A percentile compares a stretch with the other conserved stretches of the same genome.
phyloP scores from a whole-genome alignment of 1,140 invertebrate genomes.

The Apis florea region DNA sequence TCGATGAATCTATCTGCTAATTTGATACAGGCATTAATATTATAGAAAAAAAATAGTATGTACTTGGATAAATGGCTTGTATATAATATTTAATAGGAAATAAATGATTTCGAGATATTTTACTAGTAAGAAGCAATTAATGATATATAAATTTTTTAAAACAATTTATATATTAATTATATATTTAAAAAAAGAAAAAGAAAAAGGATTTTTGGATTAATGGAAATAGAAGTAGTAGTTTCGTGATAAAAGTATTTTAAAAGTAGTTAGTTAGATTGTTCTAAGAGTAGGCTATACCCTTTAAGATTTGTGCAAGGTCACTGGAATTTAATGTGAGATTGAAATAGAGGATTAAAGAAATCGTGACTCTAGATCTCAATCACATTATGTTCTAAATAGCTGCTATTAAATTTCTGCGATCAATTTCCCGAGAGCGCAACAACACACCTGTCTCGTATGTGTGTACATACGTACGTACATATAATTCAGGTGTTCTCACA shows the following conservation, averaged over 20 bases:
- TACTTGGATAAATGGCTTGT: too few relatives aligned
- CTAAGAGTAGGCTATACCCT: not conserved
- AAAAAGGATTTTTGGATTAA: not conserved
- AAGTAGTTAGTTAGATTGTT: not conserved
- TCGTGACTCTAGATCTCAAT: not conserved
- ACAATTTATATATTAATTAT: too few relatives aligned
- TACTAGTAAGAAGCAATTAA: too few relatives aligned
- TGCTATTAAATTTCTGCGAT: conserved; percentile 31
- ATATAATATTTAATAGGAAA: too few relatives aligned
- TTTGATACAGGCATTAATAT: not conserved
- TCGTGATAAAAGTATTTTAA: not conserved
- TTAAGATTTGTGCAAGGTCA: conserved; percentile 4
- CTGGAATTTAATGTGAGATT: not conserved
- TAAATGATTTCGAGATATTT: too few relatives aligned
- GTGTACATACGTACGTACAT: too few relatives aligned
- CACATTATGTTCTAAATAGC: conserved; percentile 21
- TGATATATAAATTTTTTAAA: too few relatives aligned
- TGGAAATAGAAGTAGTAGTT: not conserved
- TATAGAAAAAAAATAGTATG: too few relatives aligned
- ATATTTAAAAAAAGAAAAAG: not conserved
- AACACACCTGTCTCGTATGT: not conserved
- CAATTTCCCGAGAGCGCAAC: conserved; percentile 5
- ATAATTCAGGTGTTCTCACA: not conserved
- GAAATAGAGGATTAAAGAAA: conserved; percentile 22
- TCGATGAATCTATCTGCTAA: not conserved